Percentiles rank a stretch among this genome's conserved stretches.
Conservation (phyloP, 2,888 invertebrate genomes). For the Heliconius hortense region DNA sequence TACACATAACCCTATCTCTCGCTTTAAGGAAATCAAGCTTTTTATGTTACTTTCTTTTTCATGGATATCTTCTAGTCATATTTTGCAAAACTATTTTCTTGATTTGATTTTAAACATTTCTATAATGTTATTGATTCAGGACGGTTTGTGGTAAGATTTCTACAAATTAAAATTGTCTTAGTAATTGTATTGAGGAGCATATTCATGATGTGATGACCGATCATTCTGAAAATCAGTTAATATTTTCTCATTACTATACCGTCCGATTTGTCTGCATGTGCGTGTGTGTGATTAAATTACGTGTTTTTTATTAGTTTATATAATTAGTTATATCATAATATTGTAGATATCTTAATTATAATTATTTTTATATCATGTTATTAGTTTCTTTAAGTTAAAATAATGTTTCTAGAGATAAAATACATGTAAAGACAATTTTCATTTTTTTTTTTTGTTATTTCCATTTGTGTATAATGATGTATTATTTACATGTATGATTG, state of each 20-base stretch:
- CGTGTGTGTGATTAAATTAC: slow-evolving; percentile 43
- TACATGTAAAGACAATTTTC: neutral
- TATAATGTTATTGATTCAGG: neutral
- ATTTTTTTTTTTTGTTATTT: neutral
- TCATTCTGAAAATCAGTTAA: neutral
- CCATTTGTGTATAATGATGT: neutral
- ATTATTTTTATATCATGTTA: neutral
- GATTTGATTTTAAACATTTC: neutral
- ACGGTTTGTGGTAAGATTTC: slow-evolving; percentile 21
- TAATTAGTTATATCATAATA: slow-evolving; percentile 8
- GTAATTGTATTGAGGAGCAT: neutral
- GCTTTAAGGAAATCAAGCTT: slow-evolving; percentile 20
- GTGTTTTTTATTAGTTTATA: slow-evolving; percentile 18
- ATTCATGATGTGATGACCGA: neutral
- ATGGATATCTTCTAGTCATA: slow-evolving; percentile 37
- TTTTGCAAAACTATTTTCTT: slow-evolving; percentile 16
- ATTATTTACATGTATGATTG: neutral
- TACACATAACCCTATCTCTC: slow-evolving; percentile 18
- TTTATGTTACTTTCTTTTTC: slow-evolving; percentile 2
- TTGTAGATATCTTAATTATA: neutral
- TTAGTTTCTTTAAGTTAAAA: neutral
- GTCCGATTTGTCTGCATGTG: slow-evolving; percentile 53
- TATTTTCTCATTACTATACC: slow-evolving; percentile 52
- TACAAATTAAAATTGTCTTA: neutral
- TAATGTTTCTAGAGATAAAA: neutral